phyloP scores from a whole-genome alignment of 1,140 invertebrate species.

The Neodiprion fabricii region DNA sequence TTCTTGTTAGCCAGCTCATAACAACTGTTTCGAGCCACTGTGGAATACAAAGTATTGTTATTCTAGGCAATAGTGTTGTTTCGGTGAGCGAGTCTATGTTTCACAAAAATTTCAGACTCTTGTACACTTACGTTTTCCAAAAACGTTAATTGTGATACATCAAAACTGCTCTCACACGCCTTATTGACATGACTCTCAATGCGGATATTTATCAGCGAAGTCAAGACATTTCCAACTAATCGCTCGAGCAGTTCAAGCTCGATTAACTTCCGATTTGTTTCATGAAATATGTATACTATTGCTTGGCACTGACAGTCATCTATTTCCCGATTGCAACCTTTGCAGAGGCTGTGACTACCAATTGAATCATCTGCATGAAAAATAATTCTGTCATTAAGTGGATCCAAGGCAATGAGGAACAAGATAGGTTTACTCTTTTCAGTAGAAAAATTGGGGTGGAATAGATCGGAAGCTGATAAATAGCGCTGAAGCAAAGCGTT shows the following conservation, averaged over 20 bases:
- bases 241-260: constrained; percentile 81
- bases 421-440: too few relatives aligned
- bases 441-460: too few relatives aligned
- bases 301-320: constrained; percentile 77
- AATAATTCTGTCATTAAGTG: constrained; percentile 37
- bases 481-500: too few relatives aligned
- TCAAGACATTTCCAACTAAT: constrained; percentile 80
- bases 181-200: constrained; percentile 82
- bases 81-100: constrained; percentile 13
- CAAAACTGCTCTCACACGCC: constrained; percentile 83
- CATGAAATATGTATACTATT: constrained; percentile 78
- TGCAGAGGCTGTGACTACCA: constrained; percentile 68
- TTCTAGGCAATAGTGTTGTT: background rate
- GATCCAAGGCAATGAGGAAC: too few relatives aligned
- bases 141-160: constrained; percentile 75
- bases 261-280: constrained; percentile 75
- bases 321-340: constrained; percentile 74
- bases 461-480: too few relatives aligned
- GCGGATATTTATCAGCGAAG: constrained; percentile 79
- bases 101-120: constrained; percentile 16
- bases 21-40: constrained; percentile 85
- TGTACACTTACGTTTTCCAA: constrained; percentile 71
- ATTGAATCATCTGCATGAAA: constrained; percentile 58
- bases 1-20: constrained; percentile 81
- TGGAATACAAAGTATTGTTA: constrained; percentile 32